Evolutionary conservation across 35 echinoderm and acorn worm genomes (phyloP).

Genomic region (Amphiura filiformis): DNA sequence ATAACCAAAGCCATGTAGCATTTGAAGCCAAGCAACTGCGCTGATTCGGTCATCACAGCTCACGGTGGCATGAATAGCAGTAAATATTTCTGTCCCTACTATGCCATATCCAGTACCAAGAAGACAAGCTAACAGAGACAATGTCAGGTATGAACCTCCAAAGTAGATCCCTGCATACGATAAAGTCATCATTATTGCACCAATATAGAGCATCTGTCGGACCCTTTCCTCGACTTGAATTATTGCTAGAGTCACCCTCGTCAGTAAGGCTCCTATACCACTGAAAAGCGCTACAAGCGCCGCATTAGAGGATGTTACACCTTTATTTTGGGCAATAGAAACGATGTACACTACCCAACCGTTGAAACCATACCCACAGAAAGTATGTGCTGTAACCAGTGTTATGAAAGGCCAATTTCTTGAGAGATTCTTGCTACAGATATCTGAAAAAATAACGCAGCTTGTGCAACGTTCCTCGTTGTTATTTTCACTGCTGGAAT

Average conservation of each 20-base stretch:
- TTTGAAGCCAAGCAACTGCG: background rate
- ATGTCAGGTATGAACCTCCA: background rate
- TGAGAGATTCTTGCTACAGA: too few species aligned
- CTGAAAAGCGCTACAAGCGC: background rate
- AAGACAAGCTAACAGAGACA: background rate
- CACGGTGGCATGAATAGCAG: background rate
- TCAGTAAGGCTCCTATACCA: background rate
- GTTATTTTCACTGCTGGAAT: too few species aligned
- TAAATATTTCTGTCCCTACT: background rate
- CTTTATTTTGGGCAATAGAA: background rate
- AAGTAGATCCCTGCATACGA: background rate
- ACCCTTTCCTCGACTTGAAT: background rate
- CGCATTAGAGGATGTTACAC: background rate
- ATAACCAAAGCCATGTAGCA: background rate
- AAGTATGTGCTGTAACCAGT: background rate
- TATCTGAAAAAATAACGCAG: too few species aligned
- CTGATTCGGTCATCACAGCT: background rate
- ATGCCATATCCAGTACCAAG: background rate
- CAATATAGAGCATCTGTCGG: background rate
- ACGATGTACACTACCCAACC: background rate
- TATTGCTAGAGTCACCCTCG: background rate
- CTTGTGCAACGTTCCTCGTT: too few species aligned
- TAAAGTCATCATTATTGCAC: background rate
- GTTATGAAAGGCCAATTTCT: background rate
- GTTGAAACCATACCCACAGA: background rate